Percentiles rank a stretch among this genome's conserved stretches.
Conservation (phyloP, 2,888 invertebrate genomes). For the Cerceris ruficornis region DNA sequence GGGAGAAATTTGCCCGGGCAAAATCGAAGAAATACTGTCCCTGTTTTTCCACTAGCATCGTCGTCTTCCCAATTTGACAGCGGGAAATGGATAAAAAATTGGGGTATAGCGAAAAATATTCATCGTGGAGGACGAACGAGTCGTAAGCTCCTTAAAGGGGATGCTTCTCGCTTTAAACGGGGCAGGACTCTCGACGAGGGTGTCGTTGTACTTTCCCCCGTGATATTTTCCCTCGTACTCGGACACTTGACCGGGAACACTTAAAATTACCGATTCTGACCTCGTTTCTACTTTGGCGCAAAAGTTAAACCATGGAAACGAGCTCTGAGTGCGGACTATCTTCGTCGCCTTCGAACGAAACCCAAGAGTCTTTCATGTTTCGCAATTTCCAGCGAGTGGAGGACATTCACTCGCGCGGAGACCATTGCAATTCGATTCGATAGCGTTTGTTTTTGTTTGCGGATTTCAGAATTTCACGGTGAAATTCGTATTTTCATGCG, state of each 20-base stretch:
- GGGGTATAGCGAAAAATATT: not conserved
- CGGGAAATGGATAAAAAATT: not conserved
- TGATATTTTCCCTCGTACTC: slow-evolving; percentile 33
- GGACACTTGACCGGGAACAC: slow-evolving; percentile 16
- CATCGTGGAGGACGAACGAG: not conserved
- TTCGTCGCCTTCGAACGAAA: slow-evolving; percentile 42
- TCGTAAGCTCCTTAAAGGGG: not conserved
- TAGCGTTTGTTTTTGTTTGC: slow-evolving; percentile 2
- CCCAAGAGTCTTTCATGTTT: slow-evolving; percentile 67
- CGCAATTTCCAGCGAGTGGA: slow-evolving; percentile 39
- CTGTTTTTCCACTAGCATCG: not conserved
- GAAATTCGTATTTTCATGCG: too few species aligned
- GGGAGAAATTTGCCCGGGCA: not conserved
- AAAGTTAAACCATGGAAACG: slow-evolving; percentile 35
- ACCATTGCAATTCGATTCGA: slow-evolving; percentile 33
- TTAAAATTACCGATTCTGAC: slow-evolving; percentile 32
- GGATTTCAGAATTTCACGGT: not conserved
- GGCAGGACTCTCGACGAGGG: slow-evolving; percentile 17
- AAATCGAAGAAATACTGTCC: not conserved
- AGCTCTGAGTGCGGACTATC: slow-evolving; percentile 34
- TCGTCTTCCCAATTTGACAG: not conserved
- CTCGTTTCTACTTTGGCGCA: slow-evolving; percentile 35
- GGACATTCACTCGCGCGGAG: slow-evolving; percentile 24
- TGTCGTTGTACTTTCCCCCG: slow-evolving; percentile 16
- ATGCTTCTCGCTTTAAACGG: not conserved